Evolutionary conservation across 2,113 vertebrate genomes (phyloP), one percentile per base, ranked within the genome.

Genomic region (Amphiprion percula): DNA sequence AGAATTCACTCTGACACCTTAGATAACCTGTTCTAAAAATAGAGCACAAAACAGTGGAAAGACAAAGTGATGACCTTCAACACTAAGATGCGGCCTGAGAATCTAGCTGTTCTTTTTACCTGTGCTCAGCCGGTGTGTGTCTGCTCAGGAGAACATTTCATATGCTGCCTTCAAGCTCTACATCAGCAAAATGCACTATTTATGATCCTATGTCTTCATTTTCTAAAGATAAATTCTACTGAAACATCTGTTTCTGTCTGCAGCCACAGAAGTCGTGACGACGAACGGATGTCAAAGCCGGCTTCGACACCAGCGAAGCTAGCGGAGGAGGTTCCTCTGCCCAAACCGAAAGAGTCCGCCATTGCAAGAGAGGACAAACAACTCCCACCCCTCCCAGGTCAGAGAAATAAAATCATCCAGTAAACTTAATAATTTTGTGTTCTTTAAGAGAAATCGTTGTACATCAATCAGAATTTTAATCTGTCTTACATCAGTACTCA

Each of bases 261-360:
- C 54, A 98, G 97, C 91, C 96, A 96, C 91, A 95, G 97, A 92
- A 98, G 96, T 94, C 96, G 96, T 90, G 97, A 99, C 37, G 98
- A 99, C 9, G 97, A 99, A 68, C 95, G 95, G 83, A 69, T 94
- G 82, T 93, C 96, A 2, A 99, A 99, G 82, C 91, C 95, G 0
- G 95, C 96, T 79, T 94, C 97, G 47, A 95, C 97, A 66, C 96
- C 97, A 44, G 93, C 96, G 44, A 99, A 97, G 92, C 96, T 94
- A 12, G 37, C 80, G 15, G 97, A 98, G 82, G 97, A 98, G 64
- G 63, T 88, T 26, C 79, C 90, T 50, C 69, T 94, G 64, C 91
- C 95, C 75, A 97, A 97, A 94, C 84, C 91, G 1, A 79, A 94
- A 80, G 98, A 99, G 80, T 94, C 97, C 41, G 83, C 93, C 4